These are phyloP conservation scores for Oryzias woworae DNA, from an alignment of 2,113 vertebrate genomes.

Conservation along the genomic window DNA sequence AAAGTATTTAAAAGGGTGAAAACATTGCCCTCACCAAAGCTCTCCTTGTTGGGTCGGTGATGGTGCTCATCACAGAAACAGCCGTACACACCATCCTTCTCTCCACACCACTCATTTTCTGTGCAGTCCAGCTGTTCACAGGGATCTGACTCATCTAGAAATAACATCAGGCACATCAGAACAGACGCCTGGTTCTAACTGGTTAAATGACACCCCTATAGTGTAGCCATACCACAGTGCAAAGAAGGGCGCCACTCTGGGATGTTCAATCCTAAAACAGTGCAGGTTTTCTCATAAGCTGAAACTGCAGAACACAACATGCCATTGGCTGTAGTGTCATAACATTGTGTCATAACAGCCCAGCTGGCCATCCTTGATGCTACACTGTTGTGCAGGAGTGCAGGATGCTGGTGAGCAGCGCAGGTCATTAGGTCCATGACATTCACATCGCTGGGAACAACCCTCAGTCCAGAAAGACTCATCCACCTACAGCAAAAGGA, in stretches of 20 bases:
- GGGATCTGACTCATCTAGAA: constrained; percentile 47
- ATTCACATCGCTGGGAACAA: constrained; percentile 64
- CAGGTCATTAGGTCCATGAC: constrained; percentile 50
- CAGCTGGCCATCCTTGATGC: constrained; percentile 38
- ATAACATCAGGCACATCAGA: background rate
- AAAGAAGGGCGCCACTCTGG: constrained; percentile 51
- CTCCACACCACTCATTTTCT: constrained; percentile 71
- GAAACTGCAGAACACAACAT: constrained; percentile 61
- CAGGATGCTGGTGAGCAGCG: constrained; percentile 47
- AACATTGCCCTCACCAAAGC: constrained; percentile 40
- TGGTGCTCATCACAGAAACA: constrained; percentile 69
- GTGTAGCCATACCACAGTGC: constrained; percentile 50
- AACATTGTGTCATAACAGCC: constrained; percentile 54
- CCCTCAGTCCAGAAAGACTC: constrained; percentile 59
- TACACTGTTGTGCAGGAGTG: constrained; percentile 54
- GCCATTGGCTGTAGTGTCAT: constrained; percentile 44
- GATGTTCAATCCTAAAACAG: constrained; percentile 25
- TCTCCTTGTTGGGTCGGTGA: constrained; percentile 33
- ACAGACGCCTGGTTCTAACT: background rate
- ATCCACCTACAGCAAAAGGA: constrained; percentile 39
- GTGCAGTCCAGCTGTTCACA: constrained; percentile 63
- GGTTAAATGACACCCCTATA: no score
- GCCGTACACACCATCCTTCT: constrained; percentile 62
- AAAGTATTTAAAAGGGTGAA: background rate
- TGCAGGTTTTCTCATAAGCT: constrained; percentile 56